A percentile compares a stretch with the other conserved stretches of the same genome.
phyloP scores from a whole-genome alignment of 2,888 invertebrate species.

The Lutraria lutraria region DNA sequence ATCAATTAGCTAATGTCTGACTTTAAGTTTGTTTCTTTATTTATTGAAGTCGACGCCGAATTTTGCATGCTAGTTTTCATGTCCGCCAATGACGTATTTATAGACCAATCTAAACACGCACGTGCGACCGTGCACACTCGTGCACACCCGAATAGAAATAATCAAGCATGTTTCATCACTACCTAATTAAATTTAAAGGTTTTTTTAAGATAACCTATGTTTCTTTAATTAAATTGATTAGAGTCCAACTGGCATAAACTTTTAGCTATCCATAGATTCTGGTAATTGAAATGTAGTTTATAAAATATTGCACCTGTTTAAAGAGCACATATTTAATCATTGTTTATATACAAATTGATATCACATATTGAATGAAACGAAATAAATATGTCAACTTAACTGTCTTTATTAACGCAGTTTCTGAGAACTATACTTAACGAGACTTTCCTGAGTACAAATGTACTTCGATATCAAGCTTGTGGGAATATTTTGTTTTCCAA shows the following conservation, averaged over 20 bases:
- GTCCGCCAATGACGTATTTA: neutral
- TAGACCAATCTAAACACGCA: neutral
- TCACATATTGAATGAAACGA: neutral
- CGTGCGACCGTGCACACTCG: neutral
- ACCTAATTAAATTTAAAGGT: neutral
- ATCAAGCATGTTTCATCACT: neutral
- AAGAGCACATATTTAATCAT: neutral
- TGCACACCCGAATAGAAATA: neutral
- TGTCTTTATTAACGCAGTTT: no score
- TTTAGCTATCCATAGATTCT: neutral
- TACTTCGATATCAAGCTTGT: no score
- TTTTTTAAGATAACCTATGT: neutral
- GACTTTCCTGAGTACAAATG: no score
- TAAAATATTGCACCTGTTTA: neutral
- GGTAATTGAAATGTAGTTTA: neutral
- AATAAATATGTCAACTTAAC: no score
- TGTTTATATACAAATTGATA: neutral
- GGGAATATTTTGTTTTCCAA: no score
- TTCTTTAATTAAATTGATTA: conserved; percentile 6
- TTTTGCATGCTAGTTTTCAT: neutral
- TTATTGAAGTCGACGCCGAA: neutral
- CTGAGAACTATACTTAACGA: no score
- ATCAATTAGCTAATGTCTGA: neutral
- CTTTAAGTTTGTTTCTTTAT: neutral
- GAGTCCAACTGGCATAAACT: conserved; percentile 8